phyloP scores from a whole-genome alignment of 2,797 vertebrate species.

The Manis javanica region DNA sequence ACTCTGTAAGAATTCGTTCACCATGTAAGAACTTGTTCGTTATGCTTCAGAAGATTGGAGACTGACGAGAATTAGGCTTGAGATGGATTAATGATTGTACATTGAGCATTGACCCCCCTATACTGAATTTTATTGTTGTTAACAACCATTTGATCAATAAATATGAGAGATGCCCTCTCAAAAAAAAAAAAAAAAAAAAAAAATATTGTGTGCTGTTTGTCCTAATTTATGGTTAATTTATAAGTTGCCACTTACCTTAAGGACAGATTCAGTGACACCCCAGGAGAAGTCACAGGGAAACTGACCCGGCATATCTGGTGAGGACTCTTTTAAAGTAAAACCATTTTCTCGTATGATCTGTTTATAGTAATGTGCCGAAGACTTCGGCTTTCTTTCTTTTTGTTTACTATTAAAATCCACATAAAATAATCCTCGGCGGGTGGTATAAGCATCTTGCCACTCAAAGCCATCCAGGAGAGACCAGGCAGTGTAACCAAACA shows the following conservation, averaged over 20 bases:
- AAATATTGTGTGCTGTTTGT: neutral
- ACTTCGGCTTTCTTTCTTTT: slow-evolving; percentile 92
- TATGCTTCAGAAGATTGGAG: too few species aligned
- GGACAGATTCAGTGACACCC: slow-evolving; percentile 94
- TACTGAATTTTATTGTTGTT: too few species aligned
- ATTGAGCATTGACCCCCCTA: too few species aligned
- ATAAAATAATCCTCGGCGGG: slow-evolving; percentile 94
- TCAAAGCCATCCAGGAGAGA: slow-evolving; percentile 97
- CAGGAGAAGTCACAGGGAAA: slow-evolving; percentile 97
- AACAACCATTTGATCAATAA: too few species aligned
- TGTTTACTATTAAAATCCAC: slow-evolving; percentile 90
- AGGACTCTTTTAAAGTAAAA: slow-evolving; percentile 87
- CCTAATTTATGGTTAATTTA: neutral
- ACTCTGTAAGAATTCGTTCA: too few species aligned
- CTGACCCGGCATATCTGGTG: slow-evolving; percentile 83
- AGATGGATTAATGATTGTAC: too few species aligned
- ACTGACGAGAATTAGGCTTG: too few species aligned
- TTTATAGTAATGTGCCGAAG: slow-evolving; percentile 93
- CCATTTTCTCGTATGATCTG: slow-evolving; percentile 92
- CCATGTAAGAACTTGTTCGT: too few species aligned
- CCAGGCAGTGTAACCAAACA: slow-evolving; percentile 96
- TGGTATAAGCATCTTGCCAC: slow-evolving; percentile 93
- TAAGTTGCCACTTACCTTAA: slow-evolving; percentile 90
- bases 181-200: too few species aligned
- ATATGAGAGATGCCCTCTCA: too few species aligned